Evolutionary conservation across 2,113 vertebrate genomes (phyloP).

Genomic region (Myrmecophaga tridactyla): DNA sequence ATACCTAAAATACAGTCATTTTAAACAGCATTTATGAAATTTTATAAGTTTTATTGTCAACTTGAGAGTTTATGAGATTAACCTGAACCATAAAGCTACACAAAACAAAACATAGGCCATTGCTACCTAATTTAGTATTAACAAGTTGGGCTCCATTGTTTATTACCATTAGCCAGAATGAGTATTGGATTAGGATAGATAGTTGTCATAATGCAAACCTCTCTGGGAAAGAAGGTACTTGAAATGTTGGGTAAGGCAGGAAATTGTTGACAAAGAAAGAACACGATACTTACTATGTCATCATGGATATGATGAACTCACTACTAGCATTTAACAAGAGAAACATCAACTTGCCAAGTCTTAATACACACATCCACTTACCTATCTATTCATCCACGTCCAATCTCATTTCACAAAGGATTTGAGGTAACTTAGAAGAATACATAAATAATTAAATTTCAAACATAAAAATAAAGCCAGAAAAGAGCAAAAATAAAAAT

Average conservation of each 20-base stretch:
- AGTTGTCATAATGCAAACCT: not conserved
- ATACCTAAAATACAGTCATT: not conserved
- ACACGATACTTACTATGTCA: not conserved
- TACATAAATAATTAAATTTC: not conserved
- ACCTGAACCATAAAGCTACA: not conserved
- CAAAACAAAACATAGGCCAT: not conserved
- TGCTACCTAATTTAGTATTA: not conserved
- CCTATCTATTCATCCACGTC: not conserved
- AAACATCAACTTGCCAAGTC: not conserved
- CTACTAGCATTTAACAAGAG: not conserved
- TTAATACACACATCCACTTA: not conserved
- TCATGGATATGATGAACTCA: not conserved
- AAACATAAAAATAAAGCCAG: slow-evolving; percentile 4
- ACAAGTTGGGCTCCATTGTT: not conserved
- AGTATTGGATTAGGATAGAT: not conserved
- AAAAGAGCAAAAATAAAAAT: slow-evolving; percentile 31
- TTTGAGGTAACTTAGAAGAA: not conserved
- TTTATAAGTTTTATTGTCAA: not conserved
- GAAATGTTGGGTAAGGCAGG: not conserved
- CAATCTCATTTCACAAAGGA: not conserved
- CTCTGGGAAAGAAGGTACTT: not conserved
- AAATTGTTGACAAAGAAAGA: not conserved
- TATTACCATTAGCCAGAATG: not conserved
- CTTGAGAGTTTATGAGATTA: not conserved
- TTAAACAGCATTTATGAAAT: not conserved